phyloP scores from a whole-genome alignment of 2,113 vertebrate genomes.

The Morone saxatilis region DNA sequence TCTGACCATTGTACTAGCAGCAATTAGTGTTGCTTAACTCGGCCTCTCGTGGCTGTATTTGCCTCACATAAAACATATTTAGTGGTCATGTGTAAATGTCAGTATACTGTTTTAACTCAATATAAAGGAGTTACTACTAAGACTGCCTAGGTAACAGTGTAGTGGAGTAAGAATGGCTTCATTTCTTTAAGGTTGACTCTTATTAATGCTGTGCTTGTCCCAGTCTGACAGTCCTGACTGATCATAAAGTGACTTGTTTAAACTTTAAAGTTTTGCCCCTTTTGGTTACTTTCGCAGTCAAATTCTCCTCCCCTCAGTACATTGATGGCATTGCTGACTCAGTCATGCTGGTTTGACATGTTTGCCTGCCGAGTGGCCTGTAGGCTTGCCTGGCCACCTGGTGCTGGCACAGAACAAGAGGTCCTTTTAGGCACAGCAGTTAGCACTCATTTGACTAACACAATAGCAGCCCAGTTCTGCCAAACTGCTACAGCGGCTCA shows the following conservation, averaged over 20 bases:
- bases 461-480: conserved; percentile 62
- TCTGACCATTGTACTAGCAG: not conserved
- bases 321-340: conserved; percentile 54
- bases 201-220: not conserved
- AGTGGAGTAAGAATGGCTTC: not conserved
- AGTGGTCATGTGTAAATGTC: not conserved
- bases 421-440: conserved; percentile 67
- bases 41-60: conserved; percentile 39
- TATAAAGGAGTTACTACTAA: not conserved
- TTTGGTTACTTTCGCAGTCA: not conserved
- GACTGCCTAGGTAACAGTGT: not conserved
- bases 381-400: conserved; percentile 65
- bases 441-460: conserved; percentile 66
- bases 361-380: conserved; percentile 57
- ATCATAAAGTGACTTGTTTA: conserved; percentile 21
- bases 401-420: conserved; percentile 69
- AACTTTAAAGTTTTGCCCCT: conserved; percentile 2
- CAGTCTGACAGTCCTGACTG: not conserved
- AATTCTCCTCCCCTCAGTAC: conserved; percentile 14
- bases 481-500: conserved; percentile 41
- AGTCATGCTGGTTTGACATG: conserved; percentile 65
- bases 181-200: not conserved
- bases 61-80: conserved; percentile 30
- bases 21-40: conserved; percentile 6
- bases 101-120: not conserved